Percentiles rank a stretch among this genome's conserved stretches.
Evolutionary conservation across 2,113 vertebrate species (phyloP).

Genomic region (Melanerpes formicivorus): DNA sequence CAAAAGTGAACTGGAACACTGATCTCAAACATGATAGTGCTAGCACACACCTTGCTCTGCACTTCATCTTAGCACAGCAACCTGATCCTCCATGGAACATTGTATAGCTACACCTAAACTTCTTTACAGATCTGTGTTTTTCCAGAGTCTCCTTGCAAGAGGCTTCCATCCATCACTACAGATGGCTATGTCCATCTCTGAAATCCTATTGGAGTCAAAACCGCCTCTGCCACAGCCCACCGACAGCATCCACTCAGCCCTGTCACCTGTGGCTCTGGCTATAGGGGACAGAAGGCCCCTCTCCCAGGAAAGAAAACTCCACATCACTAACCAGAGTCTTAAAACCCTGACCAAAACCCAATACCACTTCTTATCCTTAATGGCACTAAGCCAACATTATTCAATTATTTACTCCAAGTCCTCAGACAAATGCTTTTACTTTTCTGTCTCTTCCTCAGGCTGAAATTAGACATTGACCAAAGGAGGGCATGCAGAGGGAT

Average conservation of each 20-base stretch:
- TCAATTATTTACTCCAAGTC: not conserved
- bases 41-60: not conserved
- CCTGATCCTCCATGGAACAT: not conserved
- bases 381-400: not conserved
- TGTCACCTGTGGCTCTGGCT: not conserved
- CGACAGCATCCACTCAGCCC: fast-evolving
- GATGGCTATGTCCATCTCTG: not conserved
- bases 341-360: not conserved
- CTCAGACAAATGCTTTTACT: not conserved
- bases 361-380: not conserved
- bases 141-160: not conserved
- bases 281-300: not conserved
- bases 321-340: not conserved
- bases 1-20: not conserved
- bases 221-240: not conserved
- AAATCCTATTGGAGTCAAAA: not conserved
- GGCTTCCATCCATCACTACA: fast-evolving
- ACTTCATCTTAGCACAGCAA: not conserved
- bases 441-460: not conserved
- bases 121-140: not conserved
- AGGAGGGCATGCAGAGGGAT: not conserved
- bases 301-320: not conserved
- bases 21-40: not conserved
- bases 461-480: not conserved
- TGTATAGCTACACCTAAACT: not conserved